Evolutionary conservation across 2,888 invertebrate genomes (phyloP).

Genomic region (Subacronicta megacephala): DNA sequence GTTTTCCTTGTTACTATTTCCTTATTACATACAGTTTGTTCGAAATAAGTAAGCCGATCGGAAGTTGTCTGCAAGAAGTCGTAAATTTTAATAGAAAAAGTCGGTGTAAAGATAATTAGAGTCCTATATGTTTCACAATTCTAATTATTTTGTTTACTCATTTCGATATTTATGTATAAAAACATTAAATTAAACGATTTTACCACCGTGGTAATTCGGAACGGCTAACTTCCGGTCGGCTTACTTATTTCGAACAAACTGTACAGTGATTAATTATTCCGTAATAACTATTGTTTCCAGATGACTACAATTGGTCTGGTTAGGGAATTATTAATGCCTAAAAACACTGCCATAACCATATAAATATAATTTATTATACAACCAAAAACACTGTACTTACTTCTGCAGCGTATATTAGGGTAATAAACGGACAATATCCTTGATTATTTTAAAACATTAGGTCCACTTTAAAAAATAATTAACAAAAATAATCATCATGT

Average conservation of each 20-base stretch:
- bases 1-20: background rate
- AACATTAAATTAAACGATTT: too few relatives aligned
- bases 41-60: too few relatives aligned
- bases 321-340: background rate
- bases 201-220: too few relatives aligned
- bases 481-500: slow-evolving; percentile 11
- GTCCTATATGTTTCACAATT: too few relatives aligned
- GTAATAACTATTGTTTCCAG: slow-evolving; percentile 1
- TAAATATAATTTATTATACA: background rate
- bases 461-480: background rate
- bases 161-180: too few relatives aligned
- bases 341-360: background rate
- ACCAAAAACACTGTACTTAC: slow-evolving; percentile 28
- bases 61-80: too few relatives aligned
- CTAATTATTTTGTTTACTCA: too few relatives aligned
- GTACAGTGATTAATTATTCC: background rate
- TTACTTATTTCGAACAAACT: too few relatives aligned
- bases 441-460: slow-evolving; percentile 8
- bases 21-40: background rate
- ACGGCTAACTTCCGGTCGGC: too few relatives aligned
- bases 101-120: too few relatives aligned
- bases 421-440: slow-evolving; percentile 1
- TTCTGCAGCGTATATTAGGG: slow-evolving; percentile 7
- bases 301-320: background rate
- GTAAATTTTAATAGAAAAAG: too few relatives aligned